A percentile compares a stretch with the other conserved stretches of the same genome.
Conservation (phyloP, 2,888 invertebrate species). For the Steinernema carpocapsae region DNA sequence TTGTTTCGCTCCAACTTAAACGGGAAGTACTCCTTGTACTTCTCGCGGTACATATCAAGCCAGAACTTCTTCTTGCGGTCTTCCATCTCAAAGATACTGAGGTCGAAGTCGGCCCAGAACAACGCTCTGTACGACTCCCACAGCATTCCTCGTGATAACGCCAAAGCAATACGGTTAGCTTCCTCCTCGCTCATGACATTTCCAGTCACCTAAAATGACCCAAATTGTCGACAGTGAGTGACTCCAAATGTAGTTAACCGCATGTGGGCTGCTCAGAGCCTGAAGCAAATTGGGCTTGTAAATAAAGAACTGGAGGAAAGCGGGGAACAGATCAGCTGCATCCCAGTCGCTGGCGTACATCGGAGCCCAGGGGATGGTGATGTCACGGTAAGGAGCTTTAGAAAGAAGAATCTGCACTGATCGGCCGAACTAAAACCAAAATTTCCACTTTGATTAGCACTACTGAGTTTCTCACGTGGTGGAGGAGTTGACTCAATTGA, state of each 20-base stretch:
- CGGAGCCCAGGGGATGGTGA: conserved; percentile 60
- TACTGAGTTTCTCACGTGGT: conserved; percentile 57
- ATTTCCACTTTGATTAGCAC: not conserved
- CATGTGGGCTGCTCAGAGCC: conserved; percentile 59
- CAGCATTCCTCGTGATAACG: conserved; percentile 57
- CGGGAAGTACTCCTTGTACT: conserved; percentile 83
- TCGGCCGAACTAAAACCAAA: conserved; percentile 78
- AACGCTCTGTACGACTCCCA: conserved; percentile 67
- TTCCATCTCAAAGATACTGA: conserved; percentile 65
- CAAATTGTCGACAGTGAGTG: not conserved
- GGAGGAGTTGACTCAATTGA: conserved; percentile 60
- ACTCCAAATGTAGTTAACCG: conserved; percentile 42
- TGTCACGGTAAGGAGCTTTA: conserved; percentile 77
- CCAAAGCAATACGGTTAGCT: conserved; percentile 55
- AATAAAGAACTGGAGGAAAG: conserved; percentile 75
- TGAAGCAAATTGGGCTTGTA: conserved; percentile 63
- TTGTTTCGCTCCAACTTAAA: conserved; percentile 81
- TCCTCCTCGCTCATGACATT: conserved; percentile 51
- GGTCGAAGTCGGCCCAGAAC: conserved; percentile 67
- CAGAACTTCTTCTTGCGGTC: conserved; percentile 77
- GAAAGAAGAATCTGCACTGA: conserved; percentile 85
- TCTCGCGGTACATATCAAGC: conserved; percentile 79
- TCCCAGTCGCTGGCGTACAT: conserved; percentile 82
- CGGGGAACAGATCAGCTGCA: conserved; percentile 82
- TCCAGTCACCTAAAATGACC: conserved; percentile 53